Base-by-base conservation (phyloP, 2,888 invertebrate genomes). In the Fragum whitleyi region DNA sequence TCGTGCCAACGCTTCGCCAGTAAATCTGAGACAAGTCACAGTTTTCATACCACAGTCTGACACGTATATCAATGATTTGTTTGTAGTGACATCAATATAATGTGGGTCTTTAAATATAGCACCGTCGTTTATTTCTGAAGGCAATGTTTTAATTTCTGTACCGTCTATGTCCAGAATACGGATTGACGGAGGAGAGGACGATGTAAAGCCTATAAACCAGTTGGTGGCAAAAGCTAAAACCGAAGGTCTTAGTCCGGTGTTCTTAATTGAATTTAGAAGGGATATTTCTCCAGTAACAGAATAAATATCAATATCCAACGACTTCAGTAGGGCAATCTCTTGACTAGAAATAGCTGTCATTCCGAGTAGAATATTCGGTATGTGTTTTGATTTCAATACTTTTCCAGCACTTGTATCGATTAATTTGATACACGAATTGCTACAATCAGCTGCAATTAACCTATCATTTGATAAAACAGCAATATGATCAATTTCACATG, bases 1-100 rank as follows among this genome's bases (percentile, higher is more conserved):
- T 32, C 3, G 7, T 19, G 61, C 29, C 29, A 5, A 3, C 7
- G 29, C 61, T 32, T 61, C 9, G 7, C 61, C 61, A 5, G 21
- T n/a, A 28, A 61, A 32, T 1, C 9, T 19, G 6, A 61, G n/a
- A 61, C 61, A 61, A 32, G 61, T 61, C 61, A 61, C 61, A 32
- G 61, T 61, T 19, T 29, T 19, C 61, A 6, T 29, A 19, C 19
- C 61, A 3, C 2, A 32, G 32, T 61, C 61, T n/a, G 61, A 61
- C 29, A 61, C 32, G 32, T 29, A 61, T 28, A 61, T 61, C 61
- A 19, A 29, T 32, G 61, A 14, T 2, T 61, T 29, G n/a, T 28
- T 32, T 32, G 32, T 14, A 32, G 5, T 32, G 1, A 61, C n/a
- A 2, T 29, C 61, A 3, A 61, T 61, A 61, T 3, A 61, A 3